Percentiles rank a stretch among this genome's conserved stretches.
Conservation (phyloP, 1,140 invertebrate species). For the Ectropis grisescens region DNA sequence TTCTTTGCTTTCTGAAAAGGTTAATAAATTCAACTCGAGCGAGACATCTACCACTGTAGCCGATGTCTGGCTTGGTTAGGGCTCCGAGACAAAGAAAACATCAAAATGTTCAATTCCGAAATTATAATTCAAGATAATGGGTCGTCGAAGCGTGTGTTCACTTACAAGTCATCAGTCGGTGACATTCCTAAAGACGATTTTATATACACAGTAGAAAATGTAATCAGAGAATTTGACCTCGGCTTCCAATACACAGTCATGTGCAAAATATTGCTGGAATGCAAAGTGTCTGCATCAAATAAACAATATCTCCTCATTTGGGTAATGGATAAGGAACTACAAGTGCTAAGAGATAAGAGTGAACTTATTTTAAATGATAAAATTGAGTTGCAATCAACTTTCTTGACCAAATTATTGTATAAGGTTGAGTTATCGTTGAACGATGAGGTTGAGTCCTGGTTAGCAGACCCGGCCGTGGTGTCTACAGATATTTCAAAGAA, state of each 20-base stretch:
- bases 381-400: conserved; percentile 42
- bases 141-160: conserved; percentile 25
- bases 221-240: conserved; percentile 59
- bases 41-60: conserved; percentile 65
- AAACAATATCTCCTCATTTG: conserved; percentile 69
- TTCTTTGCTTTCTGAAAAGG: conserved; percentile 39
- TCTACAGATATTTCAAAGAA: conserved; percentile 66
- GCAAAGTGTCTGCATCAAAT: conserved; percentile 32
- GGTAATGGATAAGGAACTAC: conserved; percentile 71
- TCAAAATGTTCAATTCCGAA: conserved; percentile 63
- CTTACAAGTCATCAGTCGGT: conserved; percentile 23
- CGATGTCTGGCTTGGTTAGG: conserved; percentile 70
- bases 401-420: conserved; percentile 65
- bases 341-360: conserved; percentile 44
- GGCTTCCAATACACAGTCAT: conserved; percentile 59
- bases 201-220: conserved; percentile 59
- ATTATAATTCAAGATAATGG: conserved; percentile 39
- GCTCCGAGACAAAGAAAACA: conserved; percentile 40
- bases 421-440: conserved; percentile 49
- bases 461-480: conserved; percentile 54
- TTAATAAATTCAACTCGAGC: conserved; percentile 52
- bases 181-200: conserved; percentile 54
- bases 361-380: conserved; percentile 29
- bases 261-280: conserved; percentile 64
- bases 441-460: conserved; percentile 60